Base-by-base conservation (phyloP, 2,888 invertebrate species). In the Andrena marginata region DNA sequence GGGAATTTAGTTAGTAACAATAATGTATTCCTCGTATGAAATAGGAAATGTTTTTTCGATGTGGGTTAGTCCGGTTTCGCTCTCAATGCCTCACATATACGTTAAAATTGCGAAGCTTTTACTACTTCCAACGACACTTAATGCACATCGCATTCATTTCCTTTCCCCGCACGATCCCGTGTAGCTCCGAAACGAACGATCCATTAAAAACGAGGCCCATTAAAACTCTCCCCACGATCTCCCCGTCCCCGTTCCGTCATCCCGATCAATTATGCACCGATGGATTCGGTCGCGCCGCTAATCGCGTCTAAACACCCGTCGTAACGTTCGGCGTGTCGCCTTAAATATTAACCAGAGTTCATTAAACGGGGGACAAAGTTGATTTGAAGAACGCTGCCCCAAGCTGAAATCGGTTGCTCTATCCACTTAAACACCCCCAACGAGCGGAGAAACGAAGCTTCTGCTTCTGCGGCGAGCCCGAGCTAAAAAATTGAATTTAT, bases 191-290 rank as follows among this genome's bases (percentile, higher is more conserved):
- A 49, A 33, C 20, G 72, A 64, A 64, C 35, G 20, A 60, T 51
- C 29, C 69, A 62, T 70, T 35, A 51, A 51, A 62, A 51, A 51
- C 35, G 33, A 51, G 23, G 0, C 48, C 67, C 2, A 59, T 48
- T 67, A 48, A 48, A 74, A 29, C 33, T 20, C 23, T 20, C 51
- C n/a, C 6, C 62, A 13, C 20, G 2, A 69, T 29, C 59, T 23
- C 49, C 5, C n/a, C 31, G 10, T 33, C 10, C 54, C 29, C 71
- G 23, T 16, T 31, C 26, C 69, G 35, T 42, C 16, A 42, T 56
- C 62, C n/a, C 26, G 70, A 4, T 76, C 49, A 77, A 79, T 79
- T 77, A 79, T 77, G 68, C 64, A 79, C 64, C 63, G 64, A 20
- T 51, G 29, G 56, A 49, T 78, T 70, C 49, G 60, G 42, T 64